Base-by-base conservation (phyloP, 2,797 vertebrate species). In the Cryptoblepharus egeriae region DNA sequence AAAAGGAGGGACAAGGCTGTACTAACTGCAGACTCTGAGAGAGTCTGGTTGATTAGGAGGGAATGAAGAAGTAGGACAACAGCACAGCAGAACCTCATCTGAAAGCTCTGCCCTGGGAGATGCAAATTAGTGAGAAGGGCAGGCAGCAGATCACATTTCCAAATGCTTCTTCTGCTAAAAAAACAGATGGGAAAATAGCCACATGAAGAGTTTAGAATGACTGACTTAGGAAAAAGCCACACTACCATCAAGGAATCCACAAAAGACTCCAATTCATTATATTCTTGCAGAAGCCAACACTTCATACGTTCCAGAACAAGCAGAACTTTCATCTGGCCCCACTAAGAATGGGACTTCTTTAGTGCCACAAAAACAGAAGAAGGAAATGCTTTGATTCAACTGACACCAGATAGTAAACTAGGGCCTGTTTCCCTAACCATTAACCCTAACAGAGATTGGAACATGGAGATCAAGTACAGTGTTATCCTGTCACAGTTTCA, bases 41-140 rank as follows among this genome's bases (percentile, higher is more conserved):
- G 69, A 75, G 82, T 22, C 35, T 42, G 35, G 28, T 28, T 57
- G 28, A 22, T 65, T 73, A 55, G 32, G 32, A 69, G n/a, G 28
- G 52, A 58, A 35, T 32, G 42, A 61, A 35, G 55, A 57, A 68
- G 55, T 39, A 68, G 57, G 80, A 9, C 30, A 49, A 61, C 52
- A 61, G 35, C 37, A 57, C 69, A 73, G 75, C 76, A 74, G 49
- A 72, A 64, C 10, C 49, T 83, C 58, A 72, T 77, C 28, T 57
- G 20, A 65, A 64, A 72, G 64, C 10, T 77, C 45, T 77, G 75
- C 26, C 35, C 5, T 20, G 39, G 42, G 39, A 15, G 55, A 7
- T 68, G 65, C 10, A 22, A 69, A 22, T 68, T 64, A 13, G 24
- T 26, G 39, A 61, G n/a, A 13, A 22, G 61, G 28, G 57, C 70